phyloP scores from a whole-genome alignment of 1,140 invertebrate genomes.

The Papilio machaon region DNA sequence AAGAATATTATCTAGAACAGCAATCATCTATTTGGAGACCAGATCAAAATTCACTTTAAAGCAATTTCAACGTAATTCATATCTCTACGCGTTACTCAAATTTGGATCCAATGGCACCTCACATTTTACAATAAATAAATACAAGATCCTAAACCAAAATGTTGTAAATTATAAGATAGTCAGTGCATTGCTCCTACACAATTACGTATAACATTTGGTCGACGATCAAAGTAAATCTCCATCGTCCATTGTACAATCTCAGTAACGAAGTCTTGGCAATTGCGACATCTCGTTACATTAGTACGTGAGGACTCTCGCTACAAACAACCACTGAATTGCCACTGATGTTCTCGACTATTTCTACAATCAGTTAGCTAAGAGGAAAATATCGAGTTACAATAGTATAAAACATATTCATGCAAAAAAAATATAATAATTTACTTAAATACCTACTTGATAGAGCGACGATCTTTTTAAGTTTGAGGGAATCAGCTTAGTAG shows the following conservation, averaged over 20 bases:
- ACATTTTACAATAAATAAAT: background rate
- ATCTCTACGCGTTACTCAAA: too few species aligned
- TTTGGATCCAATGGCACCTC: too few species aligned
- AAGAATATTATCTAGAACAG: too few species aligned
- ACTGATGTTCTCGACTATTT: background rate
- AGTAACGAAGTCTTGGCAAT: conserved; percentile 25
- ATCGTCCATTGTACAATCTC: conserved; percentile 23
- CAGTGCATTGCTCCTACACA: background rate
- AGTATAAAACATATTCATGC: background rate
- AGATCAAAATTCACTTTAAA: too few species aligned
- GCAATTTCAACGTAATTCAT: too few species aligned
- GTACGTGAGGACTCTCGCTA: background rate
- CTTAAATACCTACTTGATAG: background rate
- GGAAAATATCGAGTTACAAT: background rate
- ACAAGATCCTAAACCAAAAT: background rate
- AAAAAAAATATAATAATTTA: background rate
- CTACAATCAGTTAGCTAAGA: background rate
- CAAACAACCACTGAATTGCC: background rate
- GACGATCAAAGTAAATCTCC: conserved; percentile 11
- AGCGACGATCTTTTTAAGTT: background rate
- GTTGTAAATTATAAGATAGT: background rate
- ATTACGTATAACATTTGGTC: background rate
- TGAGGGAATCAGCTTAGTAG: background rate
- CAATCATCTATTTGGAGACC: too few species aligned
- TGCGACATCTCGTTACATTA: conserved; percentile 22